Evolutionary conservation across 2,113 vertebrate species (phyloP).

Genomic region (Bombycilla garrulus): DNA sequence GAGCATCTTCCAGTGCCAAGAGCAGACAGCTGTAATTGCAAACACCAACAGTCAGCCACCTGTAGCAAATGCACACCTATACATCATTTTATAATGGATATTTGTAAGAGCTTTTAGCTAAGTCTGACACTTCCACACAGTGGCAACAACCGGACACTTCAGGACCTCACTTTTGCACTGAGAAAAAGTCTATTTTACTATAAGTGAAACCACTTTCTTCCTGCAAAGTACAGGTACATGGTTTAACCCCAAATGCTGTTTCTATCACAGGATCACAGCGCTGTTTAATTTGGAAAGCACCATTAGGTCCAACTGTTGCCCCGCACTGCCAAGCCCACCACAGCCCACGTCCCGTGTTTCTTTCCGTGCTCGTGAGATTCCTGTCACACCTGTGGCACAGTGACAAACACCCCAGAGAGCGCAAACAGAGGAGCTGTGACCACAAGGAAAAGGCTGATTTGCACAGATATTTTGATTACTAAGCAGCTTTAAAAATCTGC

Average conservation of each 20-base stretch:
- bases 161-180: neutral
- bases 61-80: neutral
- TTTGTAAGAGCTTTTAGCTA: neutral
- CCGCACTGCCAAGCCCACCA: neutral
- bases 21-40: neutral
- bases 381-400: neutral
- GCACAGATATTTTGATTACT: constrained; percentile 14
- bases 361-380: neutral
- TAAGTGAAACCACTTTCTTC: neutral
- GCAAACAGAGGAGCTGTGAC: neutral
- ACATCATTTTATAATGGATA: neutral
- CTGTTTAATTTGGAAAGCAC: neutral
- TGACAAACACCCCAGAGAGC: neutral
- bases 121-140: neutral
- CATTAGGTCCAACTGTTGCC: fast-evolving
- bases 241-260: neutral
- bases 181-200: neutral
- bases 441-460: neutral
- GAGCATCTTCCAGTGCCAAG: neutral
- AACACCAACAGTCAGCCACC: neutral
- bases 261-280: neutral
- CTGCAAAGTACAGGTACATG: neutral
- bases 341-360: fast-evolving
- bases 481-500: constrained; percentile 30
- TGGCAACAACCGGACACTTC: neutral